Conservation (phyloP, 2,797 vertebrate species). For the Phataginus tricuspis region DNA sequence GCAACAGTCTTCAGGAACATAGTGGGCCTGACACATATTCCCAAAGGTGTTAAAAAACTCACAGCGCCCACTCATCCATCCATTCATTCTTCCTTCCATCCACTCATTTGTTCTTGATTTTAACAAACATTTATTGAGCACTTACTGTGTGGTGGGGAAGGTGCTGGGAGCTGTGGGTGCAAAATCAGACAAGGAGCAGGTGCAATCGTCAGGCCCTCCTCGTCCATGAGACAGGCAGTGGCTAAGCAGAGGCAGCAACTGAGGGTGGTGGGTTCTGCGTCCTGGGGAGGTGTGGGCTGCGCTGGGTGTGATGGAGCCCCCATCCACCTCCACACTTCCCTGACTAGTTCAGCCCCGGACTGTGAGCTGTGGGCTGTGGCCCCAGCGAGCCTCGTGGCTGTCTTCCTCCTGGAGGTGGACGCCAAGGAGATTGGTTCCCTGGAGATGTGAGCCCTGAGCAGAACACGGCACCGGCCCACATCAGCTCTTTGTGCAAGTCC, state of each 20-base stretch:
- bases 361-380: accelerated
- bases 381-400: too few relatives aligned
- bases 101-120: neutral
- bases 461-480: neutral
- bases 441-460: neutral
- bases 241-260: neutral
- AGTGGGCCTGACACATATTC: neutral
- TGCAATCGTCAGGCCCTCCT: neutral
- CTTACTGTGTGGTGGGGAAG: neutral
- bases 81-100: too few relatives aligned
- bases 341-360: neutral
- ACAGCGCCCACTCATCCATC: neutral
- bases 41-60: neutral
- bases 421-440: too few relatives aligned
- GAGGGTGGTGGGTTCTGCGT: neutral
- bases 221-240: neutral
- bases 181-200: neutral
- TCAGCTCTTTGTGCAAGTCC: neutral
- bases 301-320: accelerated
- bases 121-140: neutral
- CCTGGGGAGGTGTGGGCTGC: accelerated
- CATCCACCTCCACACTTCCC: neutral
- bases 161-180: neutral
- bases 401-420: neutral
- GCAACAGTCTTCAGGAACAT: neutral